A percentile compares a stretch with the other conserved stretches of the same genome.
These are phyloP conservation scores for Trematocara stigmaticum DNA, from an alignment of 2,113 vertebrate species.

Conservation along the genomic window DNA sequence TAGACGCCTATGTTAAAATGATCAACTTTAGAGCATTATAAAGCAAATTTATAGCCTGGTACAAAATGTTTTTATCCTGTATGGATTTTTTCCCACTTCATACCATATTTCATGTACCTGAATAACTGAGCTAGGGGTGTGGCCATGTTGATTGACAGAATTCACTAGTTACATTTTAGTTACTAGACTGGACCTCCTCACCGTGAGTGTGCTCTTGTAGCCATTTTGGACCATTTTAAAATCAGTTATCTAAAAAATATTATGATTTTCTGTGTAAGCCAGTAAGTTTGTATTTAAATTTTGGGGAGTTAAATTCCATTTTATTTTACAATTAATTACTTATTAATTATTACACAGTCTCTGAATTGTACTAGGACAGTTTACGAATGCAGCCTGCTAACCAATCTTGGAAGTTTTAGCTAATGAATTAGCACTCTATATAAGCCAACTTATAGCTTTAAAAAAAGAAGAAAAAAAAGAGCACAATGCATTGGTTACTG, in stretches of 20 bases:
- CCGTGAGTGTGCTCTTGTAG: neutral
- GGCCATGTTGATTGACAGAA: neutral
- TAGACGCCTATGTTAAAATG: neutral
- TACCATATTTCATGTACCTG: neutral
- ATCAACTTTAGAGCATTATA: neutral
- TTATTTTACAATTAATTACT: neutral
- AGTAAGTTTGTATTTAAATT: neutral
- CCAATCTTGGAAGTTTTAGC: neutral
- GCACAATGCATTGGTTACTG: neutral
- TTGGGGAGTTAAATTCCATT: neutral
- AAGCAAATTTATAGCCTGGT: neutral
- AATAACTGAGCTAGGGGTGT: neutral
- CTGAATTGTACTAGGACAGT: neutral
- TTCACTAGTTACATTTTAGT: neutral
- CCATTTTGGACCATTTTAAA: neutral
- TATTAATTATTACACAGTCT: neutral
- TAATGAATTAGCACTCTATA: neutral
- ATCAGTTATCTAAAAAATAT: neutral
- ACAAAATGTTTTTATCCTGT: neutral
- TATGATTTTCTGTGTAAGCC: neutral
- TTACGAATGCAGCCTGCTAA: neutral
- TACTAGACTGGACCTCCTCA: neutral
- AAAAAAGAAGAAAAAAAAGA: neutral
- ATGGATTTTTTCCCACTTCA: neutral
- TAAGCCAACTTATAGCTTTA: neutral